Evolutionary conservation across 2,113 vertebrate genomes (phyloP), one percentile per base, ranked within the genome.

Genomic region (Pituophis catenifer): DNA sequence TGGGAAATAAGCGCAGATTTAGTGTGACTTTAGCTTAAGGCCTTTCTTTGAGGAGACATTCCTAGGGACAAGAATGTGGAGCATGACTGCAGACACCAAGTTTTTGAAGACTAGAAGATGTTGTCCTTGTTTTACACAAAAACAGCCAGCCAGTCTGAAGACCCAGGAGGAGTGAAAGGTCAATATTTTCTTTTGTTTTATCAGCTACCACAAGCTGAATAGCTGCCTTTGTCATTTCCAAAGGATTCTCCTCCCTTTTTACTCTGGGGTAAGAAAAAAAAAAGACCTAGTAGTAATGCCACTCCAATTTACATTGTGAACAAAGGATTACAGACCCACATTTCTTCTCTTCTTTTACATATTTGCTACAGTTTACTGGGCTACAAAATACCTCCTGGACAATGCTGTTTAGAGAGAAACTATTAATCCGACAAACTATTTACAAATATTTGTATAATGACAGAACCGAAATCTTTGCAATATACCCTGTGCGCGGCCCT

Each of bases 111-210:
- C 91, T 26, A 48, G 89, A 94, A 94, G 93, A 1, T 2, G 62
- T 92, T 91, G 90, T 54, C 62, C 58, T 91, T 48, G 91, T 89
- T 96, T 93, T 93, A 89, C 89, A 92, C 95, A 95, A 91, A 89
- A 95, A 95, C 33, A 0, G 12, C 91, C 91, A 0, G 86, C 92
- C 92, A 38, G 91, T 57, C 91, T 96, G 88, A 95, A 17, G 0
- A 93, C 87, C 85, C 29, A 89, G 52, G 92, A 88, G 50, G 93
- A 94, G 88, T 70, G 86, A 95, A 95, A 96, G 96, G 95, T 97
- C 94, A 96, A 95, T 96, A 89, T 90, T 94, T 95, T 90, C n/a
- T 91, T 57, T 38, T 81, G 92, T 91, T 58, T 92, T 52, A 93
- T 57, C 50, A 90, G 85, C 2, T 89, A 29, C n/a, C 17, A n/a